Conservation (phyloP, 2,113 vertebrate genomes). For the Leiothrix lutea region DNA sequence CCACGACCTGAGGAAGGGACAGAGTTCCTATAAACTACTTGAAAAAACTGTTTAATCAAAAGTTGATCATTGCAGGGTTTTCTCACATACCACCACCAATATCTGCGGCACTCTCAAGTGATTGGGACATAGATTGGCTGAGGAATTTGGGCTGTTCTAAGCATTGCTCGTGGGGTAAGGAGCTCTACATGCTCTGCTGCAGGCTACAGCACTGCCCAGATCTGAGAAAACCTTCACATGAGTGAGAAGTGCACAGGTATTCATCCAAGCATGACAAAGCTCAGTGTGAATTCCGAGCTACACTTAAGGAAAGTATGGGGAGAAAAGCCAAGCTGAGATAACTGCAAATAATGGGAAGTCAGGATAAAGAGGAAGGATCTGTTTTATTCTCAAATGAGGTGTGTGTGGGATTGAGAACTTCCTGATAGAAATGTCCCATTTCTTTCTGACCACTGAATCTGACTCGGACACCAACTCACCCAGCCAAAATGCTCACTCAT, state of each 20-base stretch:
- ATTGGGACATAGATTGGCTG: background rate
- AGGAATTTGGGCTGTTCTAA: background rate
- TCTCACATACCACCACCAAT: background rate
- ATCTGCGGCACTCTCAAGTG: background rate
- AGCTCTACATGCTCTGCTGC: background rate
- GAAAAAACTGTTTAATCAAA: background rate
- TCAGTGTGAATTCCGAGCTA: background rate
- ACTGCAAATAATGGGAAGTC: background rate
- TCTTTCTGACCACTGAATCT: background rate
- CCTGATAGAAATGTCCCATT: background rate
- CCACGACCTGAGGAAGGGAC: background rate
- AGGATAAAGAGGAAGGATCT: background rate
- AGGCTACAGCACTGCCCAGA: background rate
- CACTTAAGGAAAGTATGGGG: background rate
- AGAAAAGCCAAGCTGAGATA: background rate
- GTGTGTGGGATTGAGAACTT: background rate
- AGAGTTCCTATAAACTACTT: background rate
- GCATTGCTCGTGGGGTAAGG: accelerated
- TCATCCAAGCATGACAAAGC: background rate
- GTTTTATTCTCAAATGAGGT: background rate
- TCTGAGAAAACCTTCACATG: background rate
- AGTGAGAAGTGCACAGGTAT: background rate
- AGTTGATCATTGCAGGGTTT: background rate
- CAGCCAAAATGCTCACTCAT: background rate
- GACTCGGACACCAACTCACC: background rate